Conservation (phyloP, 2,113 vertebrate species). For the Misgurnus anguillicaudatus region DNA sequence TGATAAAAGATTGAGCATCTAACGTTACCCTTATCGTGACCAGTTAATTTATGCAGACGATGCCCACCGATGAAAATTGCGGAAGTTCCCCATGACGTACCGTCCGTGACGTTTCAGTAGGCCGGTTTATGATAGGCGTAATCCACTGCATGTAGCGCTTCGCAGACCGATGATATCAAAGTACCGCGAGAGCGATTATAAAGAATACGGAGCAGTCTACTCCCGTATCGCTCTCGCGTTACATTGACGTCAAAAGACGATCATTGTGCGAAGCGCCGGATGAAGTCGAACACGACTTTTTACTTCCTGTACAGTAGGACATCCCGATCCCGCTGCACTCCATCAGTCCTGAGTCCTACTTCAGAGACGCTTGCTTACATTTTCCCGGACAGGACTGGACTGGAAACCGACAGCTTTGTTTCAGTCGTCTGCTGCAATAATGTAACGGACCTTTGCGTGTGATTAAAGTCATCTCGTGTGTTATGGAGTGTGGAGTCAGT, state of each 20-base stretch:
- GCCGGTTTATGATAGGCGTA: not conserved
- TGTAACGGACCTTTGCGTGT: not conserved
- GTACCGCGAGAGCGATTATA: too few relatives aligned
- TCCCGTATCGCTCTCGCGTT: too few relatives aligned
- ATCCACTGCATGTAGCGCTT: too few relatives aligned
- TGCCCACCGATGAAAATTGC: constrained; percentile 21
- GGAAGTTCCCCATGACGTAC: constrained; percentile 22
- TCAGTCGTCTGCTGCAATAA: not conserved
- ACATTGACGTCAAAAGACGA: too few relatives aligned
- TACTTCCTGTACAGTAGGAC: constrained; percentile 48
- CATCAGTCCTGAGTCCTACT: constrained; percentile 14
- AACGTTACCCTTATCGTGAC: not conserved
- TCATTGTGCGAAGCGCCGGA: too few relatives aligned
- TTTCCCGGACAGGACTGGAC: not conserved
- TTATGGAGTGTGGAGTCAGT: constrained; percentile 41
- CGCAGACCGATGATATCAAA: too few relatives aligned
- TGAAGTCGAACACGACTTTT: not conserved
- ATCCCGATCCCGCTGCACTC: not conserved
- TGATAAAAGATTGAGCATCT: not conserved
- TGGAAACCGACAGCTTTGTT: not conserved
- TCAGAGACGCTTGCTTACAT: not conserved
- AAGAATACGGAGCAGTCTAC: too few relatives aligned
- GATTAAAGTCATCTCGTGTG: not conserved
- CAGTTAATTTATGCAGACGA: not conserved
- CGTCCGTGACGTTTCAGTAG: constrained; percentile 11